Base-by-base conservation (phyloP, 1,140 invertebrate species). In the Orussus abietinus region DNA sequence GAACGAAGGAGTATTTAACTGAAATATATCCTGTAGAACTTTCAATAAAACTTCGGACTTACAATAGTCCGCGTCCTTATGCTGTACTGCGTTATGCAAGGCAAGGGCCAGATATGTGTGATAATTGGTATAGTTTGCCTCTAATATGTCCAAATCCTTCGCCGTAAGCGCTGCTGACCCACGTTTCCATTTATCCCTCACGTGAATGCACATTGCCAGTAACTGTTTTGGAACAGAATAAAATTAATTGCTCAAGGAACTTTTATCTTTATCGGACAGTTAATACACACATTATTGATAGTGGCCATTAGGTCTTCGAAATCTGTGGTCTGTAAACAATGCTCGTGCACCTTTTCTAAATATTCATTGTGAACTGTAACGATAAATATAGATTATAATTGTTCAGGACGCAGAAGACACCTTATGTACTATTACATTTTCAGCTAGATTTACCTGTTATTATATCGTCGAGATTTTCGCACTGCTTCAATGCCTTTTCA, bases 381-480 rank as follows among this genome's bases (percentile, higher is more conserved):
- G 31, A 37, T 44, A n/a, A 21, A 17, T 14, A 30, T 22, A 17
- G 15, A 31, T 7, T 39, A 35, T 18, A 6, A 13, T 34, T 6
- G 12, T 29, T 25, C n/a, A n/a, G n/a, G n/a, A n/a, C n/a, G n/a
- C n/a, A n/a, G n/a, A n/a, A n/a, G n/a, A n/a, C 3, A 10, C 10
- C 1, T 17, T 20, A 36, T 10, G 0, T 7, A n/a, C n/a, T n/a
- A n/a, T n/a, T n/a, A n/a, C n/a, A 7, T 25, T 21, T 30, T 38
- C 5, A 7, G 10, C 21, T 26, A 11, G 20, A 28, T 43, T 34
- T 15, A 73, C 72, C 60, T 57, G 57, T 62, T 15, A 74, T 53
- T 28, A 75, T 67, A 0, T 56, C 45, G 41, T 79, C 76, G 4
- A 80, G 54, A 58, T 78, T 75, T 9, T 63, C 53, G 14, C 76